These are phyloP conservation scores for Eubasilissa regina DNA, from an alignment of 1,140 invertebrate genomes.

Conservation along the genomic window DNA sequence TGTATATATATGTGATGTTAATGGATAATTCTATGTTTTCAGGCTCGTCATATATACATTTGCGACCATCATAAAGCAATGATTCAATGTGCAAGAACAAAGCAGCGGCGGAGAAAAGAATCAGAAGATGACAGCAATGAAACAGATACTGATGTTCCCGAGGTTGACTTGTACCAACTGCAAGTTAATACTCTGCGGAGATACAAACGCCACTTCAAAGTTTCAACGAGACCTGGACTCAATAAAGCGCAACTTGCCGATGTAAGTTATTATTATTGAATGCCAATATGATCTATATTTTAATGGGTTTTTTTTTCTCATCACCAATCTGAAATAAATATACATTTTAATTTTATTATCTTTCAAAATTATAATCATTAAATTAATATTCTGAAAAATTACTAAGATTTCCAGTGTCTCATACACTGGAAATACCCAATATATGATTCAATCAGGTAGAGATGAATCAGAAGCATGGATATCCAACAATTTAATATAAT, in stretches of 20 bases:
- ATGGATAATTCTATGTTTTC: constrained; percentile 61
- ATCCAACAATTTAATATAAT: no score
- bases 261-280: constrained; percentile 77
- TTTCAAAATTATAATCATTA: no score
- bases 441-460: no score
- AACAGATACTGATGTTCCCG: constrained; percentile 89
- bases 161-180: constrained; percentile 93
- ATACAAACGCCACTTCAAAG: constrained; percentile 95
- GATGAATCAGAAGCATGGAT: no score
- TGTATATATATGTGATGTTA: no score
- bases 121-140: constrained; percentile 94
- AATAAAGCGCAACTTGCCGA: constrained; percentile 97
- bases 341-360: no score
- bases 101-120: constrained; percentile 88
- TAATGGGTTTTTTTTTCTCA: no score
- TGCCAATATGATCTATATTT: no score
- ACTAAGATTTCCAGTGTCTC: no score
- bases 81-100: constrained; percentile 92
- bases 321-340: no score
- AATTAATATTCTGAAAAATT: no score
- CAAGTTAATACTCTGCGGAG: constrained; percentile 93
- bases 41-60: constrained; percentile 96
- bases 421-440: no score
- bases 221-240: constrained; percentile 89
- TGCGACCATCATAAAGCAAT: constrained; percentile 97